These are phyloP conservation scores for Rachycentron canadum DNA, from an alignment of 2,797 vertebrate genomes.

Conservation along the genomic window DNA sequence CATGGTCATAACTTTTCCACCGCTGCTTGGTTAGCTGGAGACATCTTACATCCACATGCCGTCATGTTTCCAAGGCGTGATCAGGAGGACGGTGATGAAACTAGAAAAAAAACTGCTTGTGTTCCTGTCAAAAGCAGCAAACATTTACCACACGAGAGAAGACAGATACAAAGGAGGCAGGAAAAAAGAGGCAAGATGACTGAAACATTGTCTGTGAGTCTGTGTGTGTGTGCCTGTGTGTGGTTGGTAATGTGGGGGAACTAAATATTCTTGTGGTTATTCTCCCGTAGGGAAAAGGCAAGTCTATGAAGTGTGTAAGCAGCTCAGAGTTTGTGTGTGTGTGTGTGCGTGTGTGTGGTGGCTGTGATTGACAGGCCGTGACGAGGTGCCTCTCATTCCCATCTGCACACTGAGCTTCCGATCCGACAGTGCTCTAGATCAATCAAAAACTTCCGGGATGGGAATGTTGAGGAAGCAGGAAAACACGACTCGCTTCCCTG, in stretches of 20 bases:
- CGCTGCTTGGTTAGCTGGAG: slow-evolving; percentile 41
- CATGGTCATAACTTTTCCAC: slow-evolving; percentile 20
- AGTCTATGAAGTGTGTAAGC: slow-evolving; percentile 79
- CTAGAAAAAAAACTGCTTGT: slow-evolving; percentile 44
- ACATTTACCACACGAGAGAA: slow-evolving; percentile 59
- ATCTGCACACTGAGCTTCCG: slow-evolving; percentile 68
- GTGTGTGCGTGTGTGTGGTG: slow-evolving; percentile 14
- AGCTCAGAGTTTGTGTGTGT: slow-evolving; percentile 59
- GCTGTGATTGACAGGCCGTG: slow-evolving; percentile 77
- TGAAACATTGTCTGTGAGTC: slow-evolving; percentile 24
- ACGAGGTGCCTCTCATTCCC: slow-evolving; percentile 74
- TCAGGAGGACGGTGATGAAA: slow-evolving; percentile 62
- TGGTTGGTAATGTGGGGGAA: slow-evolving; percentile 73
- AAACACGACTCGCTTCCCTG: slow-evolving; percentile 78
- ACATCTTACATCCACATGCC: slow-evolving; percentile 57
- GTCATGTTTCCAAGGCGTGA: slow-evolving; percentile 62
- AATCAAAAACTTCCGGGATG: slow-evolving; percentile 78
- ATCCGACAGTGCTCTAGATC: slow-evolving; percentile 70
- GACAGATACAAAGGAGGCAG: slow-evolving; percentile 23
- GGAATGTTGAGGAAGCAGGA: slow-evolving; percentile 72
- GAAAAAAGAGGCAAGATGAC: slow-evolving; percentile 23
- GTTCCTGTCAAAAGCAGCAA: slow-evolving; percentile 64
- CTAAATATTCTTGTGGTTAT: slow-evolving; percentile 79
- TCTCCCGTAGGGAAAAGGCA: slow-evolving; percentile 68
- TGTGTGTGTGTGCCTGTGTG: slow-evolving; percentile 22